phyloP scores from a whole-genome alignment of 2,888 invertebrate genomes.

The Epistrophella euchroma region DNA sequence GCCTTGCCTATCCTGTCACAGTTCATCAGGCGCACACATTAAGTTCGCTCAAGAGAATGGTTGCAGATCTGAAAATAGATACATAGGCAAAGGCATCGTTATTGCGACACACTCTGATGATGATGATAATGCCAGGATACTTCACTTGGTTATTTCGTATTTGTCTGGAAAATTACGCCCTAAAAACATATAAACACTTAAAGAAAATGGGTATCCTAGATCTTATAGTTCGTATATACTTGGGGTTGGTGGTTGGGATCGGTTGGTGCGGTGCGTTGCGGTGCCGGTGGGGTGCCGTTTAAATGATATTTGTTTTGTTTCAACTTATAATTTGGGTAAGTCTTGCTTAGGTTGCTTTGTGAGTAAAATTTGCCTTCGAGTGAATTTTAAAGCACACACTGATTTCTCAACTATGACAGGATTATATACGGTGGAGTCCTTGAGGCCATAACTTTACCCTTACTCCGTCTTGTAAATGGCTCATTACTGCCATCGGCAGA shows the following conservation, averaged over 20 bases:
- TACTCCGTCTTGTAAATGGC: conserved; percentile 58
- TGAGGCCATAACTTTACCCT: conserved; percentile 19
- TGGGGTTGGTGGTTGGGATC: not conserved
- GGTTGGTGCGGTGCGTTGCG: not conserved
- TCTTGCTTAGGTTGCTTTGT: not conserved
- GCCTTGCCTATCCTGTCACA: conserved; percentile 66
- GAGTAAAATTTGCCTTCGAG: conserved; percentile 48
- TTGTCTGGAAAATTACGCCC: conserved; percentile 71
- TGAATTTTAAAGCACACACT: conserved; percentile 65
- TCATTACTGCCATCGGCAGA: conserved; percentile 73
- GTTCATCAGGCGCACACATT: conserved; percentile 70
- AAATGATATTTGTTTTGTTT: conserved; percentile 32
- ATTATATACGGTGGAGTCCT: conserved; percentile 46
- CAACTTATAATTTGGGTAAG: conserved; percentile 10
- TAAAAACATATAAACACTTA: conserved; percentile 69
- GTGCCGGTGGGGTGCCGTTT: not conserved
- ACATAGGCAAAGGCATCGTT: conserved; percentile 15
- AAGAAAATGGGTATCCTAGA: conserved; percentile 57
- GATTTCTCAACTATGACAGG: conserved; percentile 56
- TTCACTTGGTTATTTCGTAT: conserved; percentile 60
- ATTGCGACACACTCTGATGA: conserved; percentile 5
- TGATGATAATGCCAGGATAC: conserved; percentile 41
- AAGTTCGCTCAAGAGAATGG: conserved; percentile 16
- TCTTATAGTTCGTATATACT: conserved; percentile 25
- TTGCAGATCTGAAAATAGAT: conserved; percentile 32